phyloP scores from a whole-genome alignment of 2,888 invertebrate genomes.

The Oscheius onirici region DNA sequence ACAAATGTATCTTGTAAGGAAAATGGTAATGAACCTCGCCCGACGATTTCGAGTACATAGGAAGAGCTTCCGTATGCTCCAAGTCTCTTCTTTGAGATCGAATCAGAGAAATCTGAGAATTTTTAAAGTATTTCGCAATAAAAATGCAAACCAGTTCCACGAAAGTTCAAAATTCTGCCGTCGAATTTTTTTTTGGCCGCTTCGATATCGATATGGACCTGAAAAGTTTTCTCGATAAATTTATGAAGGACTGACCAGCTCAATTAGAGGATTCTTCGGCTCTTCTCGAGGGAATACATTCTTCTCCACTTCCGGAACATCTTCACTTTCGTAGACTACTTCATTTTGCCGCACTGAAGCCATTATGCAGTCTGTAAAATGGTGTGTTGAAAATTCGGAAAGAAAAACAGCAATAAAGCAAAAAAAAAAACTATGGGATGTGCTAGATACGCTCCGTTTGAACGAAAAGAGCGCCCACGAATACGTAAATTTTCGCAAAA shows the following conservation, averaged over 20 bases:
- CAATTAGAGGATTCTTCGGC: constrained; percentile 56
- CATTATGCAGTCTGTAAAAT: constrained; percentile 2
- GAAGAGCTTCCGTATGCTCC: constrained; percentile 59
- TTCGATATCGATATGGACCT: constrained; percentile 64
- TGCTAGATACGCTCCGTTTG: too few relatives aligned
- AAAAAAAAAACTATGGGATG: too few relatives aligned
- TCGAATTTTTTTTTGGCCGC: constrained; percentile 61
- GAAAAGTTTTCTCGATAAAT: background rate
- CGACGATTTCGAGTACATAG: constrained; percentile 64
- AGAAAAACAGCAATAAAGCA: too few relatives aligned
- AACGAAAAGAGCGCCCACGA: too few relatives aligned
- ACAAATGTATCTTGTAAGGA: background rate
- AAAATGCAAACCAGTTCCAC: constrained; percentile 53
- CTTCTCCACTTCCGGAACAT: constrained; percentile 44
- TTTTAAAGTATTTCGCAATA: background rate
- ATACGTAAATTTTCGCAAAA: too few relatives aligned
- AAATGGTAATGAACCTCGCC: constrained; percentile 37
- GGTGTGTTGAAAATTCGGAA: background rate
- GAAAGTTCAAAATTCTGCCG: constrained; percentile 56
- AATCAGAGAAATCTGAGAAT: constrained; percentile 64
- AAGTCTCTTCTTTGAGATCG: constrained; percentile 57
- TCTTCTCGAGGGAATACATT: constrained; percentile 36
- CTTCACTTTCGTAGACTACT: constrained; percentile 65
- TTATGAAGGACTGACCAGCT: constrained; percentile 39
- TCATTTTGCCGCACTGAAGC: constrained; percentile 59